Evolutionary conservation across 2,888 invertebrate genomes (phyloP), one percentile per base, ranked within the genome.

Genomic region (Dyspetes luteomarginatus): DNA sequence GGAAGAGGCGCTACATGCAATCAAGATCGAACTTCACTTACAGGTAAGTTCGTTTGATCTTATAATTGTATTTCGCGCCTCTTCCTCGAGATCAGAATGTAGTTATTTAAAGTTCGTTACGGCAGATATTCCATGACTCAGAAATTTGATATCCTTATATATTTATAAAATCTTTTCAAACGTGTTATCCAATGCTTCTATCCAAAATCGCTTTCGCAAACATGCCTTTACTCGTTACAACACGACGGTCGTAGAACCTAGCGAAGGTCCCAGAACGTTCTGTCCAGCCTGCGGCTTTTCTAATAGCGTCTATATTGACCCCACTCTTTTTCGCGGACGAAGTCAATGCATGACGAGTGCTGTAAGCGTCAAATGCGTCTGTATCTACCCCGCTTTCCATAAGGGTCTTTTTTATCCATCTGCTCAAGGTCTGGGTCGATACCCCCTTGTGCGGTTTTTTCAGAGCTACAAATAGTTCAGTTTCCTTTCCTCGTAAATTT

Each of bases 341-440:
- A 15, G 45, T 45, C 3, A 19, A 26, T 30, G 22, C 36, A 52
- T 1, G n/a, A n/a, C 15, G 12, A n/a, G 24, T 19, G 36, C 56
- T 17, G 17, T 45, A 45, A 15, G 45, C 45, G 15, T 45, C 45
- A 4, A 45, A 45, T 45, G 2, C 3, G 3, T 45, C 17, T 2
- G 17, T 45, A 15, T 45, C 45, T 2, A 45, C 45, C 45, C 45
- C n/a, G 17, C 45, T 17, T 15, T 45, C 45, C 17, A 15, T n/a
- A 17, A 45, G 45, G 4, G 62, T 64, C 7, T 55, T 24, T 50
- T 80, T 80, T 19, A 76, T 72, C 72, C 71, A 76, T 4, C 62
- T 30, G 28, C 67, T 76, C n/a, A 80, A 43, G 2, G 80, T 71
- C 9, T 71, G 71, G 28, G 24, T 64, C 0, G 48, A 69, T 2